Conservation (phyloP, 2,113 vertebrate genomes). For the Rhagologus leucostigma region DNA sequence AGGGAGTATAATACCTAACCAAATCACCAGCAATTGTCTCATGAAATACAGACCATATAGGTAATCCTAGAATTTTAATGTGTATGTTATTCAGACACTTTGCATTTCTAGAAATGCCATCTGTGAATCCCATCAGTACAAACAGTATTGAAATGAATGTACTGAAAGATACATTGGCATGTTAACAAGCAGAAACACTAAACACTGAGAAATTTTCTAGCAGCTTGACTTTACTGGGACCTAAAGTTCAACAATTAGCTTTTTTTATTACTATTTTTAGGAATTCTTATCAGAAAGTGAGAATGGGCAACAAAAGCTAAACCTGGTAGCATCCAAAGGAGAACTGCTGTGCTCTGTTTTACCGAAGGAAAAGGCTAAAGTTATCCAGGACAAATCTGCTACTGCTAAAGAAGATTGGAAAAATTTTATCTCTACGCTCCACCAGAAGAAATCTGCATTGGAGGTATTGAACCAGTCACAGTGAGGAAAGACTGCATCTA, state of each 20-base stretch:
- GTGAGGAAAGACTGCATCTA: not conserved
- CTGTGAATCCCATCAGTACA: not conserved
- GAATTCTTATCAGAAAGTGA: conserved; percentile 92
- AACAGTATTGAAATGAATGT: not conserved
- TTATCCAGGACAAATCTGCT: conserved; percentile 79
- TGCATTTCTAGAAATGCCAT: not conserved
- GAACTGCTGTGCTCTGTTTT: conserved; percentile 85
- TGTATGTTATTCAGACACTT: not conserved
- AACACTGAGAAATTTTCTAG: not conserved
- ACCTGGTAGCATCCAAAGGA: conserved; percentile 81
- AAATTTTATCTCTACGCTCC: conserved; percentile 85
- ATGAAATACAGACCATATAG: not conserved
- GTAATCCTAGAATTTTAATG: not conserved
- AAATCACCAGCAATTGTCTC: not conserved
- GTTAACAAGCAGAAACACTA: not conserved
- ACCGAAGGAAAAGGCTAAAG: conserved; percentile 81
- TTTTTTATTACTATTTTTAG: conserved; percentile 60
- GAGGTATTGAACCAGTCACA: conserved; percentile 74
- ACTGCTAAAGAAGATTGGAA: conserved; percentile 90
- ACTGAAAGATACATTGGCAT: not conserved
- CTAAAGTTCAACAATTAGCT: not conserved
- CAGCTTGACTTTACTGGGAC: not conserved
- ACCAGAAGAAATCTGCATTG: conserved; percentile 84
- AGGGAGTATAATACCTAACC: not conserved
- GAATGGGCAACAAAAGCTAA: conserved; percentile 88